Percentiles rank a stretch among this genome's conserved stretches.
phyloP scores from a whole-genome alignment of 2,888 invertebrate species.

The Epinotia ramella region DNA sequence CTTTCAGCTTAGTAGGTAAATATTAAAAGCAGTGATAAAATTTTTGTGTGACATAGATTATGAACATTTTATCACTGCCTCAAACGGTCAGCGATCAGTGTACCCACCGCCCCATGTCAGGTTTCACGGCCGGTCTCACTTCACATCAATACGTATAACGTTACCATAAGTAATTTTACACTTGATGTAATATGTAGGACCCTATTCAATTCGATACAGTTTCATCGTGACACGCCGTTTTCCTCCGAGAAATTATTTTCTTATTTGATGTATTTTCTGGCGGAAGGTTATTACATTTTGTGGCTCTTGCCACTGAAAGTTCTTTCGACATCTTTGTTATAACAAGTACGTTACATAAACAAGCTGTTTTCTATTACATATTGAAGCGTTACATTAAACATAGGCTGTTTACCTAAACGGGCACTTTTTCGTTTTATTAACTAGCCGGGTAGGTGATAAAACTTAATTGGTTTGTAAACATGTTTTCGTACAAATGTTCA shows the following conservation, averaged over 20 bases:
- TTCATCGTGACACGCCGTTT: slow-evolving; percentile 40
- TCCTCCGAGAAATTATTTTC: slow-evolving; percentile 23
- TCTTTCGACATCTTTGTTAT: not conserved
- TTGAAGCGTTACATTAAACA: too few species aligned
- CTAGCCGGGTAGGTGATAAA: too few species aligned
- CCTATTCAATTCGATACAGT: slow-evolving; percentile 43
- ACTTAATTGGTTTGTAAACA: too few species aligned
- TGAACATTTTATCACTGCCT: not conserved
- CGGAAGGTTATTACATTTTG: slow-evolving; percentile 26
- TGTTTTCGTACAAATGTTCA: too few species aligned
- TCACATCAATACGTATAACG: slow-evolving; percentile 27
- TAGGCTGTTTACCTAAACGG: not conserved
- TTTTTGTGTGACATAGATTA: not conserved
- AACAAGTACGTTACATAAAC: slow-evolving; percentile 1
- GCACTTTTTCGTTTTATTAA: not conserved
- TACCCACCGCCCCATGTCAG: not conserved
- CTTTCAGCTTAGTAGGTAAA: not conserved
- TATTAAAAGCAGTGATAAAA: not conserved
- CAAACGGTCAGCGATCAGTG: slow-evolving; percentile 3
- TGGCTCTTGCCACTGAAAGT: not conserved
- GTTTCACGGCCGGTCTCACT: slow-evolving; percentile 20
- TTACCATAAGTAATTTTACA: slow-evolving; percentile 45
- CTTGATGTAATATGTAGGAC: slow-evolving; percentile 44
- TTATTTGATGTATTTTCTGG: slow-evolving; percentile 26
- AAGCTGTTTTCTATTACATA: not conserved